phyloP scores from a whole-genome alignment of 1,140 invertebrate species.

The Cephus cinctus region DNA sequence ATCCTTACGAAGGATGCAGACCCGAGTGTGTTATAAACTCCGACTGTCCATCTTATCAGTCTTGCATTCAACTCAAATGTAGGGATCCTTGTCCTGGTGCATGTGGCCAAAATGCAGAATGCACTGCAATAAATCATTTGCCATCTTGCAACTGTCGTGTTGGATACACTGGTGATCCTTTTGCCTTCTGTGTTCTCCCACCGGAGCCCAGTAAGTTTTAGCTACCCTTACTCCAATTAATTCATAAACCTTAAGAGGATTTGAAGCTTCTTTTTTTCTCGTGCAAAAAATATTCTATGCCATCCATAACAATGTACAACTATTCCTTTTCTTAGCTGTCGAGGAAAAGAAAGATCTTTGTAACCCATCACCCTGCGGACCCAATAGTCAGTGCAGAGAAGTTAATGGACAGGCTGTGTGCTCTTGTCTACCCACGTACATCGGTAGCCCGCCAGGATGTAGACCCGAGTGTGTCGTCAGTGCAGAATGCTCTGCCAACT shows the following conservation, averaged over 20 bases:
- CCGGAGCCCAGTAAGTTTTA: conserved; percentile 35
- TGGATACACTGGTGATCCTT: conserved; percentile 63
- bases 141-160: conserved; percentile 65
- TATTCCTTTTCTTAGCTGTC: conserved; percentile 22
- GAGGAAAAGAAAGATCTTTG: conserved; percentile 52
- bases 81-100: conserved; percentile 60
- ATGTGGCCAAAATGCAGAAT: conserved; percentile 59
- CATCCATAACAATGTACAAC: background rate
- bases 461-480: conserved; percentile 57
- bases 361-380: conserved; percentile 58
- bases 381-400: conserved; percentile 57
- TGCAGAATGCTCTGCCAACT: conserved; percentile 51
- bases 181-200: conserved; percentile 50
- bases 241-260: too few species aligned
- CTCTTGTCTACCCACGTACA: conserved; percentile 53
- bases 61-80: conserved; percentile 70
- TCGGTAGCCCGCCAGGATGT: conserved; percentile 57
- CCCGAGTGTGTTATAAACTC: conserved; percentile 71
- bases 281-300: too few species aligned
- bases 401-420: conserved; percentile 56
- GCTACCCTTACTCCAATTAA: background rate
- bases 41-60: conserved; percentile 67
- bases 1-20: conserved; percentile 69
- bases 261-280: too few species aligned
- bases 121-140: conserved; percentile 63